Evolutionary conservation across 1,140 invertebrate genomes (phyloP), one percentile per base, ranked within the genome.

Genomic region (Pseudomyrmex cubaensis): DNA sequence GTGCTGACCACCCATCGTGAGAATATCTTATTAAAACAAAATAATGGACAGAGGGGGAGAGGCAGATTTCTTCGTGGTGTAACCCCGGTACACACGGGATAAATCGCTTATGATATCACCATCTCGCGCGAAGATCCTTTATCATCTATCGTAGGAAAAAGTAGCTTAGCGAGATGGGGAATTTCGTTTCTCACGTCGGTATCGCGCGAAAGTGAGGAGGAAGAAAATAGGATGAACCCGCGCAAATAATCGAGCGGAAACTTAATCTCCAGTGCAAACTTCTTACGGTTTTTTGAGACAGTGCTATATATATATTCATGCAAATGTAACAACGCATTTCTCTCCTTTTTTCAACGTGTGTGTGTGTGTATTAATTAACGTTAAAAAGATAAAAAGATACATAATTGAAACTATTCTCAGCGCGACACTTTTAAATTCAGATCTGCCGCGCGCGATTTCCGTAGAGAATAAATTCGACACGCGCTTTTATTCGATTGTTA

Each of bases 21-120:
- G 54, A 80, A 80, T 70, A 80, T 72, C 54, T 80, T 80, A 80
- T 80, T 80, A 82, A 77, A 83, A 77, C 74, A 83, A 64, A 76
- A 54, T 70, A 70, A 80, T 70, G 22, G 76, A 61, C 44, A 72
- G 22, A 7, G 7, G 5, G 35, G 35, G 5, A 35, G 5, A 35
- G 35, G 35, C 35, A 35, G n/a, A 15, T 72, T 13, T 22, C 54
- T 59, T 70, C 48, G 50, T 52, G 13, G 48, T 12, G 20, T 15
- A 54, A 8, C 17, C 0, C 35, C 35, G 35, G 35, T 35, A 35
- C 35, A 35, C 35, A 35, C 35, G 35, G 35, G 35, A 35, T n/a
- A 22, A 48, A 15, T 35, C 66, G 44, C 22, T 50, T 80, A 59
- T 48, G 59, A 35, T 35, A 35, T 35, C 25, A 57, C 15, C 20